A percentile compares a stretch with the other conserved stretches of the same genome.
phyloP scores from a whole-genome alignment of 2,113 vertebrate genomes.

The Thryonomys swinderianus region DNA sequence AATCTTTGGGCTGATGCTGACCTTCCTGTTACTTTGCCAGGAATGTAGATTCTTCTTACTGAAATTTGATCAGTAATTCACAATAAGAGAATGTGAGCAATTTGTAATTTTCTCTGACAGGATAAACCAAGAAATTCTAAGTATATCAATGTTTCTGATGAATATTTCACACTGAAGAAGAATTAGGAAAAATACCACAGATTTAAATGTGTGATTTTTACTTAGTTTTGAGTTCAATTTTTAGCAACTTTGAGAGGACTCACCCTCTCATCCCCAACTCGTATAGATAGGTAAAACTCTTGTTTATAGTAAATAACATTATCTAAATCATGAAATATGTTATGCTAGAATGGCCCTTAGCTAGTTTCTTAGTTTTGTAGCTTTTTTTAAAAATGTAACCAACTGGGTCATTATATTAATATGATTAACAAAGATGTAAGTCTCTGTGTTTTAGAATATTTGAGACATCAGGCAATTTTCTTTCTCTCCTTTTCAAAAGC shows the following conservation, averaged over 20 bases:
- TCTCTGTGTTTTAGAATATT: not conserved
- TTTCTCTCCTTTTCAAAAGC: not conserved
- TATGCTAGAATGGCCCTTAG: not conserved
- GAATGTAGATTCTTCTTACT: not conserved
- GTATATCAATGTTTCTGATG: not conserved
- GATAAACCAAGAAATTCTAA: not conserved
- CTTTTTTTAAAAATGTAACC: not conserved
- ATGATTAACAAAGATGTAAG: not conserved
- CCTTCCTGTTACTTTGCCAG: not conserved
- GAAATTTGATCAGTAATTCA: not conserved
- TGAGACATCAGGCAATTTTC: not conserved
- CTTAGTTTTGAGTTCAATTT: not conserved
- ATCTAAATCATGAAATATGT: not conserved
- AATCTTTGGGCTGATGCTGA: not conserved
- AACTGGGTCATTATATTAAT: constrained; percentile 42
- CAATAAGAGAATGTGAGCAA: not conserved
- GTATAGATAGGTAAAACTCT: not conserved
- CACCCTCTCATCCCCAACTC: not conserved
- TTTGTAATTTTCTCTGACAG: not conserved
- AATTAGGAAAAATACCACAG: not conserved
- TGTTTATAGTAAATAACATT: not conserved
- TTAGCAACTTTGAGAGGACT: not conserved
- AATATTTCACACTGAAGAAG: not conserved
- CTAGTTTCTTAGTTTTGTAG: not conserved
- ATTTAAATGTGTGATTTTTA: not conserved